Evolutionary conservation across 1,140 invertebrate genomes (phyloP).

Genomic region (Eriocheir sinensis): DNA sequence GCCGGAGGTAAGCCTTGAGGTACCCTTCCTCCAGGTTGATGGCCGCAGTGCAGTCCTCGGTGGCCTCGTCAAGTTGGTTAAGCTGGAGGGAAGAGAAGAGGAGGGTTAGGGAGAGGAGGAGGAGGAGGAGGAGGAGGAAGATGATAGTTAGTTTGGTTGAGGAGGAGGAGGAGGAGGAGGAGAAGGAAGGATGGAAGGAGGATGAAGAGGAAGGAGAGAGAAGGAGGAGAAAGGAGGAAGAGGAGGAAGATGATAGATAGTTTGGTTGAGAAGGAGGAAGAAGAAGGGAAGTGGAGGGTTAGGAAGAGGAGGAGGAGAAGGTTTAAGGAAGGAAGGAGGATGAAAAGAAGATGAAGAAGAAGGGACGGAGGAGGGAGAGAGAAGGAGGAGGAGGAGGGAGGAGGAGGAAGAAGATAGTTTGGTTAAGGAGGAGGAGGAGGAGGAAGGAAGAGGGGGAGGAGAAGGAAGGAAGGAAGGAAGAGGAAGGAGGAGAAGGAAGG

Average conservation of each 20-base stretch:
- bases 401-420: no score
- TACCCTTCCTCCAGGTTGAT: constrained; percentile 94
- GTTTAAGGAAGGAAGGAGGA: no score
- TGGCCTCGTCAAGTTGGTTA: constrained; percentile 89
- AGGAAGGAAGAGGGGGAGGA: no score
- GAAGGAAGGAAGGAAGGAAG: no score
- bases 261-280: background rate
- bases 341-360: no score
- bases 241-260: background rate
- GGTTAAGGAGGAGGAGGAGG: no score
- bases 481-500: no score
- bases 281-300: background rate
- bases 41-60: constrained; percentile 93
- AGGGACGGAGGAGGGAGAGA: no score
- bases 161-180: background rate
- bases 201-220: background rate
- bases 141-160: background rate
- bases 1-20: constrained; percentile 92
- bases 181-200: background rate
- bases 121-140: background rate
- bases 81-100: constrained; percentile 83
- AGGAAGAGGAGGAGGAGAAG: no score
- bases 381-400: no score
- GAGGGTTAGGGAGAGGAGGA: background rate
- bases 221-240: background rate